Percentiles rank a stretch among this genome's conserved stretches.
Evolutionary conservation across 1,140 invertebrate genomes (phyloP).

Genomic region (Augochlora pura): DNA sequence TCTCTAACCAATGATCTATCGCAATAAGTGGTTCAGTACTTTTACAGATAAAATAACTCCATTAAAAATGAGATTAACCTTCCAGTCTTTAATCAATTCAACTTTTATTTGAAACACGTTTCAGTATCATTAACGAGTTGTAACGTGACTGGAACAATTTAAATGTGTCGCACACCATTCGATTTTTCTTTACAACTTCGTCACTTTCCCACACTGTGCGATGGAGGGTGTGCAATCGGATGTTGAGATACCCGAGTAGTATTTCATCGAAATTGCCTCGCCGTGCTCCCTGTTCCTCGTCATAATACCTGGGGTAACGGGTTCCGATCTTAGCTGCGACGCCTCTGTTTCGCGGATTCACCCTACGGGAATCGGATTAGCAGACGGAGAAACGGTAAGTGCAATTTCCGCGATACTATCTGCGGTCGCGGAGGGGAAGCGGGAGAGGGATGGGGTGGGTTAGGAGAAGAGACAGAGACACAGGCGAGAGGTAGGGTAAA

Average conservation of each 20-base stretch:
- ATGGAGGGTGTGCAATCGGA: slow-evolving; percentile 23
- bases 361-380: slow-evolving; percentile 64
- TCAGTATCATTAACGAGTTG: too few relatives aligned
- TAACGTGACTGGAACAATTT: too few relatives aligned
- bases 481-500: too few relatives aligned
- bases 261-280: slow-evolving; percentile 13
- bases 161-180: too few relatives aligned
- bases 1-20: too few relatives aligned
- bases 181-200: too few relatives aligned
- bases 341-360: slow-evolving; percentile 5
- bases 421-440: slow-evolving; percentile 1
- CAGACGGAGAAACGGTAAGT: slow-evolving; percentile 63
- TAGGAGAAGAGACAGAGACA: background rate
- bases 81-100: too few relatives aligned
- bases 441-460: background rate
- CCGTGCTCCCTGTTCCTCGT: background rate
- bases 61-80: too few relatives aligned
- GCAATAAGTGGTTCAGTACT: too few relatives aligned
- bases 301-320: background rate
- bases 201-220: too few relatives aligned
- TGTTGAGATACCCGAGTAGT: background rate
- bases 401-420: slow-evolving; percentile 68
- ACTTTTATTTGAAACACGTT: too few relatives aligned
- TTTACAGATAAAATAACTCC: too few relatives aligned
- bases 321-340: slow-evolving; percentile 8